Conservation (phyloP, 2,113 vertebrate species). For the Cyprinus carpio region DNA sequence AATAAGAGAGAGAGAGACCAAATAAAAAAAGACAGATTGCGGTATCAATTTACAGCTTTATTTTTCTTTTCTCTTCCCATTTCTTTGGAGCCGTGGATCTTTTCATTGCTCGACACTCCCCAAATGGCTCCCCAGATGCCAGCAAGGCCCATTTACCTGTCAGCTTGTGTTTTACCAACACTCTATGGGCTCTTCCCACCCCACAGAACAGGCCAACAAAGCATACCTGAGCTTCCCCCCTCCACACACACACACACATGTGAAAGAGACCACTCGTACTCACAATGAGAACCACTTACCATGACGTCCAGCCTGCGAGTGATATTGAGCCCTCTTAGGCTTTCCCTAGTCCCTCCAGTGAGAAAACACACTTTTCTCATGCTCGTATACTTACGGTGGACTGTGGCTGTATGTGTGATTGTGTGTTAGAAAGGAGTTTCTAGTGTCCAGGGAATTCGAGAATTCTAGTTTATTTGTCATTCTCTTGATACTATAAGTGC, state of each 20-base stretch:
- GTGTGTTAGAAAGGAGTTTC: conserved; percentile 46
- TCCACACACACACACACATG: not conserved
- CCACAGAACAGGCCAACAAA: conserved; percentile 55
- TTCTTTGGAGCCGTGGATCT: not conserved
- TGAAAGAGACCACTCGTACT: conserved; percentile 6
- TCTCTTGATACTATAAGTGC: conserved; percentile 16
- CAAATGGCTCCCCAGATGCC: conserved; percentile 51
- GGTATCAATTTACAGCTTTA: conserved; percentile 51
- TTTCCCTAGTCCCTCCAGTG: not conserved
- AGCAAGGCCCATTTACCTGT: conserved; percentile 57
- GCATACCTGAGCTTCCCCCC: conserved; percentile 44
- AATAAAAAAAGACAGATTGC: conserved; percentile 22
- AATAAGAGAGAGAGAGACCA: conserved; percentile 9
- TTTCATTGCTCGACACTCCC: conserved; percentile 38
- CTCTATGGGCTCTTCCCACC: conserved; percentile 48
- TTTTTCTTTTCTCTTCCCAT: conserved; percentile 25
- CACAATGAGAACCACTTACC: conserved; percentile 27
- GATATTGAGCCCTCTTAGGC: conserved; percentile 6
- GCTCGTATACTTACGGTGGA: not conserved
- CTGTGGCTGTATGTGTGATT: conserved; percentile 13
- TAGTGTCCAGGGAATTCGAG: conserved; percentile 3
- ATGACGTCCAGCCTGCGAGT: not conserved
- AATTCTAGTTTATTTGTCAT: conserved; percentile 28
- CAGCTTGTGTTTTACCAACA: conserved; percentile 48
- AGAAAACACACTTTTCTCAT: not conserved